phyloP scores from a whole-genome alignment of 2,888 invertebrate species.

The Sinohyriopsis cumingii region DNA sequence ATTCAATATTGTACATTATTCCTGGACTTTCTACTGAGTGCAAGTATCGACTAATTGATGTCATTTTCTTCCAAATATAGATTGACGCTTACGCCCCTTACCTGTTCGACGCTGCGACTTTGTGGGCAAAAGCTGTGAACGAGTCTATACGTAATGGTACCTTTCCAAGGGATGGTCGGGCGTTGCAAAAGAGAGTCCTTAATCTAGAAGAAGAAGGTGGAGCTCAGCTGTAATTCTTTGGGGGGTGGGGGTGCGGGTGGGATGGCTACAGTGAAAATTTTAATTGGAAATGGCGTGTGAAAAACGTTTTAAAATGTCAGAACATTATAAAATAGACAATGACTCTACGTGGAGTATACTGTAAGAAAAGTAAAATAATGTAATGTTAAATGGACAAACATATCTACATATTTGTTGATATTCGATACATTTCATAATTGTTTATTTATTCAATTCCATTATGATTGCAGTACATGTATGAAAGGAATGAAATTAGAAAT shows the following conservation, averaged over 20 bases:
- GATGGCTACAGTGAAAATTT: not conserved
- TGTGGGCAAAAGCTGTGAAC: conserved; percentile 59
- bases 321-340: too few species aligned
- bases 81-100: conserved; percentile 61
- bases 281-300: not conserved
- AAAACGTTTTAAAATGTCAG: not conserved
- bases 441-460: too few species aligned
- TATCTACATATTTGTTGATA: too few species aligned
- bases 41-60: not conserved
- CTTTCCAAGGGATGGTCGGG: conserved; percentile 51
- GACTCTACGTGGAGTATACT: too few species aligned
- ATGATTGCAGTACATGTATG: too few species aligned
- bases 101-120: conserved; percentile 56
- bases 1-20: not conserved
- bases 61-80: conserved; percentile 11
- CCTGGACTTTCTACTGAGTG: too few species aligned
- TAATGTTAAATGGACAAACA: too few species aligned
- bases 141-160: conserved; percentile 41
- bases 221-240: too few species aligned
- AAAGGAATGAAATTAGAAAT: too few species aligned
- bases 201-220: conserved; percentile 21
- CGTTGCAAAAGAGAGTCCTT: conserved; percentile 16
- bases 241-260: not conserved
- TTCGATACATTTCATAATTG: too few species aligned
- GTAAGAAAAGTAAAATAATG: too few species aligned